These are phyloP conservation scores for Carterocephalus palaemon DNA, from an alignment of 2,888 invertebrate species.

Conservation along the genomic window DNA sequence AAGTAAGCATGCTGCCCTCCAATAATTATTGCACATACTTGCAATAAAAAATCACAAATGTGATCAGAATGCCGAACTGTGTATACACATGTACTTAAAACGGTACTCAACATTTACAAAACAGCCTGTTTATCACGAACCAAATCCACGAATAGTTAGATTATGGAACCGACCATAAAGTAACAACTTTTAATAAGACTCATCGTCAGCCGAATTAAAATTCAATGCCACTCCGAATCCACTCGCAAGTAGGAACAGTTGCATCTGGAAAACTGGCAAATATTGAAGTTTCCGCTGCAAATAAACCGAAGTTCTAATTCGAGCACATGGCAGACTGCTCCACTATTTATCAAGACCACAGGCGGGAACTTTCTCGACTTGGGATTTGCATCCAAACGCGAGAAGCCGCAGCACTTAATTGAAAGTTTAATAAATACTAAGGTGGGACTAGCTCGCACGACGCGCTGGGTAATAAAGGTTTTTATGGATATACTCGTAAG, in stretches of 20 bases:
- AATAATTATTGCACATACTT: too few relatives aligned
- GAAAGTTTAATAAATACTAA: constrained; percentile 58
- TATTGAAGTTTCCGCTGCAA: constrained; percentile 25
- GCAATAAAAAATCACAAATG: too few relatives aligned
- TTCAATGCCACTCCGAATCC: constrained; percentile 6
- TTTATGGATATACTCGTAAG: too few relatives aligned
- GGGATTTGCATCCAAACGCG: constrained; percentile 70
- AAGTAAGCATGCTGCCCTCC: too few relatives aligned
- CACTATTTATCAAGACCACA: constrained; percentile 40
- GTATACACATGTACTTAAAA: too few relatives aligned
- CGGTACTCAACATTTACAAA: too few relatives aligned
- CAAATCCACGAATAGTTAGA: too few relatives aligned
- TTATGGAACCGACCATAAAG: too few relatives aligned
- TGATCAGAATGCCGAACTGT: too few relatives aligned
- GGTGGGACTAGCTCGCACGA: constrained; percentile 1
- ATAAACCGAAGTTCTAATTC: constrained; percentile 17
- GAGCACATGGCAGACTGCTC: constrained; percentile 21
- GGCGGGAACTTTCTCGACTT: constrained; percentile 30
- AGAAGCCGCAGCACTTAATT: constrained; percentile 62
- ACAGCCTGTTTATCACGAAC: too few relatives aligned
- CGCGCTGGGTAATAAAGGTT: constrained; percentile 1
- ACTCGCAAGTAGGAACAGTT: constrained; percentile 8
- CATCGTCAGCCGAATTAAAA: neutral
- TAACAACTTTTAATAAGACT: too few relatives aligned
- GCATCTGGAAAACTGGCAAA: constrained; percentile 12